phyloP scores from a whole-genome alignment of 2,113 vertebrate species.

The Equus quagga region DNA sequence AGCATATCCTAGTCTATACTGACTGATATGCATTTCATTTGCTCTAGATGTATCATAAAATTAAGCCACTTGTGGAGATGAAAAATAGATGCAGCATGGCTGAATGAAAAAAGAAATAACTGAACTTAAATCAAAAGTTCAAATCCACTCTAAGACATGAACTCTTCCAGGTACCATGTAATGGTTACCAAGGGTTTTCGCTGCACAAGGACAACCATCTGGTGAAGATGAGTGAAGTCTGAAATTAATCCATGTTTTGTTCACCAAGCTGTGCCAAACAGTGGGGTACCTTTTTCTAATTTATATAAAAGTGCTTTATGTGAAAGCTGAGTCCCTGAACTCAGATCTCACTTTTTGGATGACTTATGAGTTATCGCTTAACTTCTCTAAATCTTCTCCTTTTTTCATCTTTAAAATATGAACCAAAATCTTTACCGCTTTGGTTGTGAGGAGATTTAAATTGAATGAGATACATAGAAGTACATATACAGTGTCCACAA shows the following conservation, averaged over 20 bases:
- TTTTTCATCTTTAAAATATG: neutral
- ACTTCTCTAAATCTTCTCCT: neutral
- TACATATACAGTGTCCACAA: neutral
- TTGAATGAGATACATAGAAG: neutral
- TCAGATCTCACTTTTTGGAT: neutral
- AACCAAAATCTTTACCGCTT: neutral
- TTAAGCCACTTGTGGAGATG: neutral
- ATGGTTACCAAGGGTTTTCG: neutral
- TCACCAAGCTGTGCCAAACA: neutral
- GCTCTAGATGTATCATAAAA: neutral
- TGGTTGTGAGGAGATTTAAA: neutral
- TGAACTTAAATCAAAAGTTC: slow-evolving; percentile 38
- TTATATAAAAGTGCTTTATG: neutral
- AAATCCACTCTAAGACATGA: neutral
- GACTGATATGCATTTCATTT: neutral
- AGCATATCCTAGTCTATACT: neutral
- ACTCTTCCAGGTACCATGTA: neutral
- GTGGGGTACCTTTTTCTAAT: neutral
- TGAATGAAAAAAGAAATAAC: neutral
- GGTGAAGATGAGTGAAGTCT: neutral
- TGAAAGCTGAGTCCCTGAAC: neutral
- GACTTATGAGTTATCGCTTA: neutral
- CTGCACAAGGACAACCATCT: neutral
- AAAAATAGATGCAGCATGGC: neutral
- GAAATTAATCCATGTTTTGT: neutral